phyloP scores from a whole-genome alignment of 2,113 vertebrate genomes.

The Cyprinus carpio region DNA sequence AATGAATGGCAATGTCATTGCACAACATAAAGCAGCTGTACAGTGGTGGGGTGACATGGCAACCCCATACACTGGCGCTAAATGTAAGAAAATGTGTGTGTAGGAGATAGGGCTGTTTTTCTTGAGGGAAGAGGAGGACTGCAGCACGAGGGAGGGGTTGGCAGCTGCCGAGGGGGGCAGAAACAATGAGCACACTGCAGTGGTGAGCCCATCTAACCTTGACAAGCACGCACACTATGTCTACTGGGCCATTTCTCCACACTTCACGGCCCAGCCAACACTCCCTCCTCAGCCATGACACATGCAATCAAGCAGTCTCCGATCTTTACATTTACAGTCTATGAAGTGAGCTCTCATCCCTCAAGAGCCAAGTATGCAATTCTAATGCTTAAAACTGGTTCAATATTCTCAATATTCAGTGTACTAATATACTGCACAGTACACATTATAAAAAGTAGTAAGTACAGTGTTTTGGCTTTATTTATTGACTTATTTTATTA shows the following conservation, averaged over 20 bases:
- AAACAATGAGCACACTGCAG: constrained; percentile 67
- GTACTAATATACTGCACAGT: neutral
- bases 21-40: constrained; percentile 13
- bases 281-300: constrained; percentile 1
- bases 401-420: no score
- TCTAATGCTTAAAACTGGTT: constrained; percentile 3
- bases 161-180: constrained; percentile 42
- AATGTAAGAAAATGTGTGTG: constrained; percentile 56
- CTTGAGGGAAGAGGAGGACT: constrained; percentile 66
- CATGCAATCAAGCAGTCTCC: constrained; percentile 2
- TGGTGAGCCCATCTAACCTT: constrained; percentile 54
- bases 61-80: neutral
- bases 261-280: constrained; percentile 31
- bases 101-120: constrained; percentile 59
- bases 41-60: neutral
- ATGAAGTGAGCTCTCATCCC: neutral
- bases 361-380: neutral
- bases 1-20: constrained; percentile 12
- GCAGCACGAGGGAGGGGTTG: constrained; percentile 57
- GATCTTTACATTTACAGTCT: neutral
- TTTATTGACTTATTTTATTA: no score
- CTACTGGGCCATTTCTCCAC: neutral
- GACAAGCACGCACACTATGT: constrained; percentile 3
- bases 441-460: neutral
- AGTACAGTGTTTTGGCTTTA: neutral